These are phyloP conservation scores for Mamestra brassicae DNA, from an alignment of 2,888 invertebrate genomes.

Conservation along the genomic window DNA sequence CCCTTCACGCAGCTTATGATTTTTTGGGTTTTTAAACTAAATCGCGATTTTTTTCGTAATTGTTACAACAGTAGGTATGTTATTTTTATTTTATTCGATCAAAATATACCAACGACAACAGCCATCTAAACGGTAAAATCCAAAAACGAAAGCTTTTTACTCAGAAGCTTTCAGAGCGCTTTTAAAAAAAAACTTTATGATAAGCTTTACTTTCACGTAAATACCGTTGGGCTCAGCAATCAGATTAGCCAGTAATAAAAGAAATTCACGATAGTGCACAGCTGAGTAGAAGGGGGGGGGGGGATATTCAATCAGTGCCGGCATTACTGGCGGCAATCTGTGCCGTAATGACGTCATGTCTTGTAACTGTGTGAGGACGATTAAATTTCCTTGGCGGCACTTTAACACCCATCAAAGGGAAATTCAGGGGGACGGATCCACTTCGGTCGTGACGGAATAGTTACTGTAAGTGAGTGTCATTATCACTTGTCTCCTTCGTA, in stretches of 20 bases:
- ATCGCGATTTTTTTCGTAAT: neutral
- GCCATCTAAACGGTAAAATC: neutral
- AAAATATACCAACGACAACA: neutral
- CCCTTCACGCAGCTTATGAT: conserved; percentile 24
- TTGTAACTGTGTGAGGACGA: conserved; percentile 41
- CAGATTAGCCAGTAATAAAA: conserved; percentile 44
- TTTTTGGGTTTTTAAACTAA: conserved; percentile 21
- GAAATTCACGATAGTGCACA: conserved; percentile 46
- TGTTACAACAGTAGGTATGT: neutral
- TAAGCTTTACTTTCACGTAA: conserved; percentile 27
- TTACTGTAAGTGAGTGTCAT: conserved; percentile 37
- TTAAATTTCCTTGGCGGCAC: conserved; percentile 55
- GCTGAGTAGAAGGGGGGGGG: conserved; percentile 3
- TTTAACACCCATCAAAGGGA: conserved; percentile 43
- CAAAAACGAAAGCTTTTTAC: conserved; percentile 17
- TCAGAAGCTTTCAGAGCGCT: conserved; percentile 11
- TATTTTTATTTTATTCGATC: neutral
- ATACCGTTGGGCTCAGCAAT: conserved; percentile 42
- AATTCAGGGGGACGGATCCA: conserved; percentile 46
- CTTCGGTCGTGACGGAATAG: conserved; percentile 36
- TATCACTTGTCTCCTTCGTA: conserved; percentile 35
- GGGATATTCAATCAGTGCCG: conserved; percentile 50
- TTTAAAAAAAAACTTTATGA: conserved; percentile 16
- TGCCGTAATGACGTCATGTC: conserved; percentile 42
- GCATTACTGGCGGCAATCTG: conserved; percentile 51